Evolutionary conservation across 2,797 vertebrate species (phyloP), one percentile per base, ranked within the genome.

Genomic region (Poecilia gillii): DNA sequence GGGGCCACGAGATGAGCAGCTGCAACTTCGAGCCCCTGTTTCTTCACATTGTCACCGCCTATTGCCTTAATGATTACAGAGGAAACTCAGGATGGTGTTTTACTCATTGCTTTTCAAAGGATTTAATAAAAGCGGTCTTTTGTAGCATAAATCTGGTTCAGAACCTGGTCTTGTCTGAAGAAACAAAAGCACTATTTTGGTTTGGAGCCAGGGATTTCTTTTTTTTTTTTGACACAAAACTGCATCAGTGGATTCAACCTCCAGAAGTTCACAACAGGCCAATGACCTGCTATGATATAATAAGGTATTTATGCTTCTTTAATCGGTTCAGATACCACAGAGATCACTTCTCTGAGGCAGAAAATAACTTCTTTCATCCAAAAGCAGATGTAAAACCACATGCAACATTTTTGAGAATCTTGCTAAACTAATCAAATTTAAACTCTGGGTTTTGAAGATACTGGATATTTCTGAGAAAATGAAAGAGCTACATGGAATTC

Each of bases 1-100:
- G 86, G 91, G 87, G 78, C 78, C 87, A 94, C 74, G 47, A 90
- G 92, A 94, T 85, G 87, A 95, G 95, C 95, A 96, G 96, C 96
- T 96, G 96, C 95, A 95, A 84, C 90, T 91, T 89, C 80, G 12
- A 93, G 93, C 88, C 90, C 86, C 84, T 89, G 87, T 85, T 89
- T 83, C 90, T 93, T 84, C 80, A 75, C 85, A 66, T 80, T 89
- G 85, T 89, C 90, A 89, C 86, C 86, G 82, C 85, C 88, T 85
- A 85, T 80, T 73, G 85, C 85, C 88, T 83, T 86, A 91, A 93
- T 90, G 81, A 88, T 91, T 88, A 88, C 80, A 87, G 77, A 73
- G 55, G 28, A 80, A 31, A 59, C 47, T 77, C 71, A 12, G 20
- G 47, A 11, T 47, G 12, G 45, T 25, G 59, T 47, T 81, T 28